phyloP scores from a whole-genome alignment of 2,888 invertebrate species.

The Cactoblastis cactorum region DNA sequence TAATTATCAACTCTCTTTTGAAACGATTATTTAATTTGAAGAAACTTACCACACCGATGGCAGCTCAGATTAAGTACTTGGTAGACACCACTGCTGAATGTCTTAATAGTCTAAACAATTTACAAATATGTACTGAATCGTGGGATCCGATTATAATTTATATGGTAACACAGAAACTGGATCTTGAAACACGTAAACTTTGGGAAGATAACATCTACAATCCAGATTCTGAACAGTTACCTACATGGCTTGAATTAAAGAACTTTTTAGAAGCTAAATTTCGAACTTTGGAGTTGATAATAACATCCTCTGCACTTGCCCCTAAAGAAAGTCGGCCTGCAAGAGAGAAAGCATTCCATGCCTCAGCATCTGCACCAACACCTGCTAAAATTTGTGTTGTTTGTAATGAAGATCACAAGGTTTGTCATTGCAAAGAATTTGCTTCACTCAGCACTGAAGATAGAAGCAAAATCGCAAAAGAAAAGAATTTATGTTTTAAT shows the following conservation, averaged over 20 bases:
- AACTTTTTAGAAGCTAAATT: conserved; percentile 27
- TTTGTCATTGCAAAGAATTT: conserved; percentile 28
- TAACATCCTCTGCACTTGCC: not conserved
- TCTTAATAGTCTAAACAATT: conserved; percentile 23
- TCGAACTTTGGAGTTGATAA: conserved; percentile 26
- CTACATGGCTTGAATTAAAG: conserved; percentile 19
- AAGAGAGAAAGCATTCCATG: conserved; percentile 13
- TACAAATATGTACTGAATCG: conserved; percentile 19
- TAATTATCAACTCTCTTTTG: conserved; percentile 21
- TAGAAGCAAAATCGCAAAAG: conserved; percentile 22
- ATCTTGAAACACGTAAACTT: conserved; percentile 23
- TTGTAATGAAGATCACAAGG: conserved; percentile 22
- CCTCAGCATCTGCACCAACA: not conserved
- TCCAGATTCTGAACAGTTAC: conserved; percentile 18
- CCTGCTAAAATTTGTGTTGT: conserved; percentile 11
- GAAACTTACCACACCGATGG: conserved; percentile 18
- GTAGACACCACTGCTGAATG: conserved; percentile 29
- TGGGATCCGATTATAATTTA: conserved; percentile 29
- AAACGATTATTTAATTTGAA: conserved; percentile 24
- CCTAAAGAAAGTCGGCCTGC: not conserved
- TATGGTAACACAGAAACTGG: conserved; percentile 26
- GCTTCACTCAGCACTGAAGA: conserved; percentile 18
- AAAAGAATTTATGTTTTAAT: conserved; percentile 22
- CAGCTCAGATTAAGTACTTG: conserved; percentile 22
- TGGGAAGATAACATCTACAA: conserved; percentile 23